Percentiles rank a stretch among this genome's conserved stretches.
Evolutionary conservation across 1,140 invertebrate species (phyloP).

Genomic region (Papilio dardanus): DNA sequence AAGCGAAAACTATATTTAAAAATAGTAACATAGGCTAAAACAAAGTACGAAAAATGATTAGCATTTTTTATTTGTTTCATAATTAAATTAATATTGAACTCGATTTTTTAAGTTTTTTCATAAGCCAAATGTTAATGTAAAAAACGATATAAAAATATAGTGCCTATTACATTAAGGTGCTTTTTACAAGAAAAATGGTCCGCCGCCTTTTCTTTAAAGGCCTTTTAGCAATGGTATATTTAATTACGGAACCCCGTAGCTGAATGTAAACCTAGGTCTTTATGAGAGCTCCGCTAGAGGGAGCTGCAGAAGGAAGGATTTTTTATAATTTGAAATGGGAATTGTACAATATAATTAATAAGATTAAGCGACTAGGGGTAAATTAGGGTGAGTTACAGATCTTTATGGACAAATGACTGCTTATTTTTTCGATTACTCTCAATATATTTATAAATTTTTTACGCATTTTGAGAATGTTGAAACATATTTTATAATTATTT

Average conservation of each 20-base stretch:
- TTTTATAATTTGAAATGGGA: slow-evolving; percentile 6
- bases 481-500: neutral
- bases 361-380: neutral
- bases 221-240: slow-evolving; percentile 1
- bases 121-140: neutral
- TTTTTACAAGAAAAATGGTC: neutral
- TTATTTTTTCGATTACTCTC: neutral
- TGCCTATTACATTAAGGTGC: neutral
- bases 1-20: slow-evolving; percentile 57
- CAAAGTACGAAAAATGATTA: neutral
- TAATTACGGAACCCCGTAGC: neutral
- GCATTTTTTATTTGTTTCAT: neutral
- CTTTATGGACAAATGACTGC: neutral
- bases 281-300: neutral
- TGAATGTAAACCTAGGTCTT: neutral
- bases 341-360: neutral
- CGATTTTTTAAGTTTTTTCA: neutral
- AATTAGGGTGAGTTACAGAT: neutral
- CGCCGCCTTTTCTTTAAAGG: neutral
- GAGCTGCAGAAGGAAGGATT: neutral
- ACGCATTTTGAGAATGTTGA: neutral
- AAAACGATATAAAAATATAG: neutral
- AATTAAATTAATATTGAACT: neutral
- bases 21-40: neutral
- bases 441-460: neutral